Conservation (phyloP, 2,888 invertebrate genomes). For the Mythimna impura region DNA sequence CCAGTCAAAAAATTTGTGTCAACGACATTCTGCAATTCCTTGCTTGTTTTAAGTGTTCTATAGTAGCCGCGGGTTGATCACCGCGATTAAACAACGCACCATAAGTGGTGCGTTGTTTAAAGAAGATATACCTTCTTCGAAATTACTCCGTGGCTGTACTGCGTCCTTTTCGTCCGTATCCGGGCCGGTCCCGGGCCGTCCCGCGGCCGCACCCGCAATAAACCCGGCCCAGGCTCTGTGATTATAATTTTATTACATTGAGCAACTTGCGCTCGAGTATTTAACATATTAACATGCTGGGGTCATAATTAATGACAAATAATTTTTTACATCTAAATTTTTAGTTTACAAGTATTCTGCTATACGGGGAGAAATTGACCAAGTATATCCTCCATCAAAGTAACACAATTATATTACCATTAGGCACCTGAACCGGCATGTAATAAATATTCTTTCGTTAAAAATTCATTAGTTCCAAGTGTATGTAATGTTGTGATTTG, state of each 20-base stretch:
- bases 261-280: slow-evolving; percentile 14
- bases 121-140: slow-evolving; percentile 14
- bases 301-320: slow-evolving; percentile 2
- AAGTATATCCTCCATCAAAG: not conserved
- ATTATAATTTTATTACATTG: slow-evolving; percentile 48
- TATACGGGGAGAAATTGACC: no score
- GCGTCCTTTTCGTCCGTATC: not conserved
- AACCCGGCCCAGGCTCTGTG: slow-evolving; percentile 14
- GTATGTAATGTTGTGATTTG: not conserved
- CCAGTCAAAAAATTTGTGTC: not conserved
- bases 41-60: not conserved
- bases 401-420: not conserved
- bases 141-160: not conserved
- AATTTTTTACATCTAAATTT: not conserved
- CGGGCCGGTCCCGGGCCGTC: not conserved
- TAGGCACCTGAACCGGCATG: not conserved
- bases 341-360: not conserved
- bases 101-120: not conserved
- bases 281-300: slow-evolving; percentile 30
- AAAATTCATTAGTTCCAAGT: not conserved
- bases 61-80: not conserved
- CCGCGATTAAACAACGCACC: no score
- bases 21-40: not conserved
- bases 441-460: not conserved
- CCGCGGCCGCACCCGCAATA: slow-evolving; percentile 6